Percentiles rank a stretch among this genome's conserved stretches.
Evolutionary conservation across 2,888 invertebrate species (phyloP).

Genomic region (Catocala fraxini): DNA sequence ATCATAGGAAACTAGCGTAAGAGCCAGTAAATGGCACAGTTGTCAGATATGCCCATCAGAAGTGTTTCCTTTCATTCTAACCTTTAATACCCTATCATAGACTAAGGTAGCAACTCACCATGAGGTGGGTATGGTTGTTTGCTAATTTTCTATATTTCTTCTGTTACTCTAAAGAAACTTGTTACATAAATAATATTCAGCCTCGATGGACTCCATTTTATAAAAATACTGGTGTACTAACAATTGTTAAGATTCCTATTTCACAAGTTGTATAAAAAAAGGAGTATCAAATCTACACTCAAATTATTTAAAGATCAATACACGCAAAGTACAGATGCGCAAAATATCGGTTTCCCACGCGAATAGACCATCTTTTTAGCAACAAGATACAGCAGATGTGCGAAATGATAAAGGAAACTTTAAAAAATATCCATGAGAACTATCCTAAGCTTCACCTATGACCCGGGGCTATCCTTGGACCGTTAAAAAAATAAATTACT

Average conservation of each 20-base stretch:
- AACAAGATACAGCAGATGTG: constrained; percentile 74
- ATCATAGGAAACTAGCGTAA: too few species aligned
- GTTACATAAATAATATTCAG: too few species aligned
- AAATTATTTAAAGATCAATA: constrained; percentile 39
- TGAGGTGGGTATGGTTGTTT: too few species aligned
- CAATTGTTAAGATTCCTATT: background rate
- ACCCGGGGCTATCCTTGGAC: constrained; percentile 81
- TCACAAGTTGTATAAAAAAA: background rate
- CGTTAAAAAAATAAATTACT: constrained; percentile 80
- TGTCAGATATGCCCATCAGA: too few species aligned
- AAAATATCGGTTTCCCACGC: constrained; percentile 62
- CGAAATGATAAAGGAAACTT: constrained; percentile 69
- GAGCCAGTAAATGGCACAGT: too few species aligned
- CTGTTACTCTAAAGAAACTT: background rate
- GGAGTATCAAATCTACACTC: background rate
- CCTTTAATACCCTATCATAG: too few species aligned
- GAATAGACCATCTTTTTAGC: constrained; percentile 55
- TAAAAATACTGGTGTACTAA: background rate
- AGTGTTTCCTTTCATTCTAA: too few species aligned
- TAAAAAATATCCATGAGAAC: constrained; percentile 81
- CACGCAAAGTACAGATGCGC: constrained; percentile 32
- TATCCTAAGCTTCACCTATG: constrained; percentile 80
- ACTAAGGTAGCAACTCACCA: too few species aligned
- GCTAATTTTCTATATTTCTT: background rate
- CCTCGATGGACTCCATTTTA: too few species aligned